Evolutionary conservation across 2,888 invertebrate species (phyloP), one percentile per base, ranked within the genome.

Genomic region (Drosophila testacea): DNA sequence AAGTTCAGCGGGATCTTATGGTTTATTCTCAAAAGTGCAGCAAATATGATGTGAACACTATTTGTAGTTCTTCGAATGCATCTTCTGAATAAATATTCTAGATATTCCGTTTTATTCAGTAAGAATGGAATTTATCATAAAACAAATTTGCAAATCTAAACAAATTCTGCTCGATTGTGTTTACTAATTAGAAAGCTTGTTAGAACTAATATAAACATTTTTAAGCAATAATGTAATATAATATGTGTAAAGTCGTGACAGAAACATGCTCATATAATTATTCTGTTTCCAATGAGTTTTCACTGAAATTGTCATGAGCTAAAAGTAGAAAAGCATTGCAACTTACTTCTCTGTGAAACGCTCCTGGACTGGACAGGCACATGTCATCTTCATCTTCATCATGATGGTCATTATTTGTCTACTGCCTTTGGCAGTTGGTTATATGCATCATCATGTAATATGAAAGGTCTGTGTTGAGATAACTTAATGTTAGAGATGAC

Each of bases 271-370:
- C 22, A 27, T 11, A 1, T 16, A 6, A 10, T 38, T 10, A 44
- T 52, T 61, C 60, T 69, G 73, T 36, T 61, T 73, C 41, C 7
- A 39, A 42, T 48, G 22, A 36, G 47, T 57, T 48, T 34, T 30
- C 16, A 36, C 34, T 60, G 55, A 56, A 56, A 46, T 22, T 27
- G 16, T 22, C 10, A 9, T n/a, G 28, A 16, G 9, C 28, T 55
- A 16, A 68, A 55, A 7, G 27, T 54, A 52, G 46, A 36, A 6
- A 44, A 44, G 16, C 42, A 13, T 34, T 10, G 27, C 13, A 27
- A 48, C 34, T 48, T 6, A 48, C 32, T 48, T 16, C 2, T 32
- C 6, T 6, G 9, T 30, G 10, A 9, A 30, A 6, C 13, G 11
- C 36, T 48, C 13, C 30, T 11, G 41, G 4, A 32, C 28, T 28